A percentile compares a stretch with the other conserved stretches of the same genome.
Conservation (phyloP, 2,113 vertebrate genomes). For the Tautogolabrus adspersus region DNA sequence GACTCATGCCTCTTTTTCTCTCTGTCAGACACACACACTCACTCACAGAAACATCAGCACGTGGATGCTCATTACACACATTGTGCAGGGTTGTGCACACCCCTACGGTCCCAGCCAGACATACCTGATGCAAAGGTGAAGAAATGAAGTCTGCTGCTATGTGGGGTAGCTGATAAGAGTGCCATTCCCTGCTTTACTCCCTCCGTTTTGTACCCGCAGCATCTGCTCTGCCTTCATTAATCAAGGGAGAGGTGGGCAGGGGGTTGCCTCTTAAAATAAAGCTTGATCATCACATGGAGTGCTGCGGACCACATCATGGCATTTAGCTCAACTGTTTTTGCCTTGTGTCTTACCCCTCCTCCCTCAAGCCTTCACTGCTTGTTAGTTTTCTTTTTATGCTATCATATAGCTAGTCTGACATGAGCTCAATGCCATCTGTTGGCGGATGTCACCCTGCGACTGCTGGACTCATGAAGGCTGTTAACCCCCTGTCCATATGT, state of each 20-base stretch:
- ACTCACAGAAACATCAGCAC: neutral
- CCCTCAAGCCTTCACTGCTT: conserved; percentile 45
- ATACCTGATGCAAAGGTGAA: conserved; percentile 64
- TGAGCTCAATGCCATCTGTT: conserved; percentile 66
- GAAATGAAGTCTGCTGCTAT: conserved; percentile 50
- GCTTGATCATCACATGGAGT: conserved; percentile 56
- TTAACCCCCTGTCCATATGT: conserved; percentile 57
- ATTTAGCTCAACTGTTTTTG: conserved; percentile 48
- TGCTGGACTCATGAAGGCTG: conserved; percentile 47
- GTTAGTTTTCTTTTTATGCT: conserved; percentile 54
- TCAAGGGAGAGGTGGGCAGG: conserved; percentile 66
- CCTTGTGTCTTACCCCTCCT: conserved; percentile 38
- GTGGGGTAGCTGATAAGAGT: conserved; percentile 40
- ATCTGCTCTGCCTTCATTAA: conserved; percentile 78
- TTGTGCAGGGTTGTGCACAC: neutral
- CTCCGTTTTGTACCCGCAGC: conserved; percentile 52
- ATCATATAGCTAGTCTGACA: conserved; percentile 30
- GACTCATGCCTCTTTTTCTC: neutral
- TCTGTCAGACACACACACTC: neutral
- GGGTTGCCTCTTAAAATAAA: conserved; percentile 67
- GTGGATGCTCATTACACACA: conserved; percentile 10
- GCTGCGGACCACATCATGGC: conserved; percentile 45
- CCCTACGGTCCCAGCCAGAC: conserved; percentile 41
- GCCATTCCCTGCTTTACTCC: conserved; percentile 38
- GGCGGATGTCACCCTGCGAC: conserved; percentile 50